Percentiles rank a stretch among this genome's conserved stretches.
Evolutionary conservation across 2,113 vertebrate species (phyloP).

Genomic region (Epinephelus moara): DNA sequence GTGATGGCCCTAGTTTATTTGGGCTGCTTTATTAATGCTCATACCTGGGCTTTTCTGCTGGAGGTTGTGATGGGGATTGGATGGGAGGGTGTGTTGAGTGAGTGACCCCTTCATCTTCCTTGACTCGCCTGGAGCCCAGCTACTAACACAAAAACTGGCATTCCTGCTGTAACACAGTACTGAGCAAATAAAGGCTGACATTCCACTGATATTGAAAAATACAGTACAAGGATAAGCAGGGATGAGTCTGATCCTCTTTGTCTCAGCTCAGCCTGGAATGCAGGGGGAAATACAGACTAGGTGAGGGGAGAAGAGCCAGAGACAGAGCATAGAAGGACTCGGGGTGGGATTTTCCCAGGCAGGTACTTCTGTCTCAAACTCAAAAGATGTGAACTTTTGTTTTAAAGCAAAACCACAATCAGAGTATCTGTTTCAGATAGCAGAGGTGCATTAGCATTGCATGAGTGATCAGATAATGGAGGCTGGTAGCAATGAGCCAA

Average conservation of each 20-base stretch:
- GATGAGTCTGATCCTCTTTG: slow-evolving; percentile 74
- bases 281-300: slow-evolving; percentile 43
- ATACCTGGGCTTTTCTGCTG: slow-evolving; percentile 9
- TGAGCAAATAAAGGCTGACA: slow-evolving; percentile 76
- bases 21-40: slow-evolving; percentile 35
- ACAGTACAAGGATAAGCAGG: slow-evolving; percentile 71
- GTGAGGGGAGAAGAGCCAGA: slow-evolving; percentile 39
- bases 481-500: slow-evolving; percentile 37
- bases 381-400: slow-evolving; percentile 31
- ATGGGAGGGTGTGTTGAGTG: not conserved
- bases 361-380: slow-evolving; percentile 1
- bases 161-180: slow-evolving; percentile 68
- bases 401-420: slow-evolving; percentile 24
- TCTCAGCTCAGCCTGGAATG: slow-evolving; percentile 61
- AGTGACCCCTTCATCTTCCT: slow-evolving; percentile 49
- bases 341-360: slow-evolving; percentile 31
- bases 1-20: slow-evolving; percentile 29
- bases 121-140: slow-evolving; percentile 45
- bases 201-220: slow-evolving; percentile 82
- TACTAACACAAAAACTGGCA: slow-evolving; percentile 57
- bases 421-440: slow-evolving; percentile 38
- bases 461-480: slow-evolving; percentile 46
- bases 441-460: slow-evolving; percentile 42
- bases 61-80: slow-evolving; percentile 4
- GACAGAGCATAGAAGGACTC: slow-evolving; percentile 13